A percentile compares a stretch with the other conserved stretches of the same genome.
Evolutionary conservation across 2,888 invertebrate species (phyloP).

Genomic region (Oligia strigilis): DNA sequence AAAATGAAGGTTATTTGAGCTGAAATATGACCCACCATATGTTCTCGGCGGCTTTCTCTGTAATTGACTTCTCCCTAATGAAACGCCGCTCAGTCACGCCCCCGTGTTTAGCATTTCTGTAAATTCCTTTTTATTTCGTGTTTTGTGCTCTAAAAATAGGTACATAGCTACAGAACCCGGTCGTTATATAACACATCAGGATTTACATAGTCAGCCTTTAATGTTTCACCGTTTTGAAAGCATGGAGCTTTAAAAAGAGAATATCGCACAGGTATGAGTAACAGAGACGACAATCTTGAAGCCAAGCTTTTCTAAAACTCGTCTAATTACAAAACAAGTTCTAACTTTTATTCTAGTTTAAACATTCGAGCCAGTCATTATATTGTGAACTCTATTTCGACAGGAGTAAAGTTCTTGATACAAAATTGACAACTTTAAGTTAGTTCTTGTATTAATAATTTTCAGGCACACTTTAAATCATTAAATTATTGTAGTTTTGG

Average conservation of each 20-base stretch:
- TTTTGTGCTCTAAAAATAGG: conserved; percentile 19
- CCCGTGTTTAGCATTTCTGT: conserved; percentile 61
- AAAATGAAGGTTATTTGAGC: conserved; percentile 77
- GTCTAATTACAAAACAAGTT: neutral
- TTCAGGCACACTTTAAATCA: neutral
- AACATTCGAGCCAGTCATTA: neutral
- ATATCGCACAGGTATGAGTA: neutral
- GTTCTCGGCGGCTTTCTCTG: conserved; percentile 73
- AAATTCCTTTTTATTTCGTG: conserved; percentile 51
- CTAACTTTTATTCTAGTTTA: neutral
- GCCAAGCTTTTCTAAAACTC: neutral
- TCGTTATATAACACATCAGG: neutral
- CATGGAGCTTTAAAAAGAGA: neutral
- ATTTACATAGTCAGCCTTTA: neutral
- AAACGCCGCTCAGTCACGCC: conserved; percentile 75
- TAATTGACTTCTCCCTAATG: conserved; percentile 82
- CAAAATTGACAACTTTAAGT: neutral
- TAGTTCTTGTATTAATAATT: neutral
- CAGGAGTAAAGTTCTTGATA: neutral
- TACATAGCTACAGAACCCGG: neutral
- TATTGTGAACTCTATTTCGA: neutral
- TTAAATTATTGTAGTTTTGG: neutral
- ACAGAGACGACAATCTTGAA: neutral
- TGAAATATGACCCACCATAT: conserved; percentile 81
- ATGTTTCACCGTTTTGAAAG: neutral